Base-by-base conservation (phyloP, 2,888 invertebrate species). In the Ennomos fuscantarius region DNA sequence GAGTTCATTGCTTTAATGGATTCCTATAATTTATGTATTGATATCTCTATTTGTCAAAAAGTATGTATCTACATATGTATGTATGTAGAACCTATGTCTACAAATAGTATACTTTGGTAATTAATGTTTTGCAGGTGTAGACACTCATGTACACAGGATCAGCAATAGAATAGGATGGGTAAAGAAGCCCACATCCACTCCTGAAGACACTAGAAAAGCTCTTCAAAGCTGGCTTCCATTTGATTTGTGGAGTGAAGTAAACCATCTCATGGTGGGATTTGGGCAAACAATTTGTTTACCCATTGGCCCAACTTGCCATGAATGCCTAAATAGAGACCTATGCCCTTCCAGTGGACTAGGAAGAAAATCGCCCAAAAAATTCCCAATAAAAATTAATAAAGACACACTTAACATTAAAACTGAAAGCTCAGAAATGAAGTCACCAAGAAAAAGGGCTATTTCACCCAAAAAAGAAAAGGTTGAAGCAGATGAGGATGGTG, bases 71-170 rank as follows among this genome's bases (percentile, higher is more conserved):
- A 24, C 3, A 24, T 24, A 24, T n/a, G n/a, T n/a, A n/a, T n/a
- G 24, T 24, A 24, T 24, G 24, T 24, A 24, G 1, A 24, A 24
- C 2, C 24, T 24, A 24, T 24, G 24, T 24, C 6, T 24, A 24
- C n/a, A n/a, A n/a, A n/a, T n/a, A n/a, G n/a, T n/a, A n/a, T n/a
- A 6, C 1, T 24, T 24, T 24, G 6, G 2, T 24, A 24, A 8
- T 34, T 37, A 31, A 8, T 12, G 56, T 63, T 60, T 86, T 87
- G 11, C 77, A 95, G 96, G 96, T 54, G 99, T 99, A 0, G 99
- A 99, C 82, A 98, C 98, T 0, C 99, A 99, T 91, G 99, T 99
- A 0, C 99, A 99, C 86, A 94, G 99, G 66, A 98, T 99, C 69
- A 94, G 95, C 37, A 99, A 99, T 84, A 94, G 99, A 61, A 93